Base-by-base conservation (phyloP, 2,888 invertebrate species). In the Himalopsyche kuldschensis region DNA sequence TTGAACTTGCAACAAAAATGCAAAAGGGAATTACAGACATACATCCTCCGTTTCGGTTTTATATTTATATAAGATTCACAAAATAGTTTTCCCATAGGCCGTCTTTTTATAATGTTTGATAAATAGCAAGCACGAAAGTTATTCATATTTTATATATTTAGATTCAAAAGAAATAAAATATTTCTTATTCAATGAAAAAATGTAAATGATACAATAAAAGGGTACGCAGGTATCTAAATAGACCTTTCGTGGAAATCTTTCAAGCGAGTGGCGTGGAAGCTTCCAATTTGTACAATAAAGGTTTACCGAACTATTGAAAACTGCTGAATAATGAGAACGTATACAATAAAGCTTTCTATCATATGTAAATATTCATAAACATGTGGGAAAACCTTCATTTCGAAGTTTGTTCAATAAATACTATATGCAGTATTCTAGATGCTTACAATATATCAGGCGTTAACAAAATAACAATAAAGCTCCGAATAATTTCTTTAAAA, bases 271-370 rank as follows among this genome's bases (percentile, higher is more conserved):
- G 55, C 55, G 10, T 10, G 75, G 30, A 80, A 76, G 81, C 76
- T 47, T 46, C 47, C 81, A 81, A 81, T 81, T 81, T 81, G 81
- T 81, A 31, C 32, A 46, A 81, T 75, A 80, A 80, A 76, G 76
- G 48, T 47, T 30, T 15, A 31, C 76, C 48, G 46, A 81, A 75
- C 41, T 75, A 81, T 75, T 76, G 81, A 81, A 81, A 81, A 81
- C 31, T 81, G 55, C 55, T 55, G 55, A 55, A 55, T 55, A 55
- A 55, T 55, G 24, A 5, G 24, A 55, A 20, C 24, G 20, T 55
- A 55, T 20, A 55, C 55, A 55, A 55, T 55, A 55, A 55, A 55
- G 55, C 24, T 55, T 24, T 55, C 1, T 55, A 24, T 55, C 20
- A 55, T 55, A 55, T 55, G 55, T 55, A 20, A 55, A 55, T 20